Percentiles rank a stretch among this genome's conserved stretches.
Conservation (phyloP, 1,140 invertebrate genomes). For the Papilio machaon region DNA sequence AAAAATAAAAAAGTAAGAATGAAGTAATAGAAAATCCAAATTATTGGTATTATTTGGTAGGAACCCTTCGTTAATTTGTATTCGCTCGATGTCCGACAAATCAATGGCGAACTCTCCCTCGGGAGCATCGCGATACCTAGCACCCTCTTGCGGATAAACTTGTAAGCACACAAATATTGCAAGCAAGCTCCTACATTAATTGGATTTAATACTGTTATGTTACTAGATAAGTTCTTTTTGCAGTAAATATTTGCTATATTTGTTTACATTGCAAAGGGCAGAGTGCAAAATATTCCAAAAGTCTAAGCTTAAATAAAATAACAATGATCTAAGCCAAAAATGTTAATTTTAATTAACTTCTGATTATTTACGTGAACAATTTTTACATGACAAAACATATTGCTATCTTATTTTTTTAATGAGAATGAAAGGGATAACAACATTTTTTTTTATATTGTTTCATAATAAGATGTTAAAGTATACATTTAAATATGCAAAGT, state of each 20-base stretch:
- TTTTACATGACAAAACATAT: too few relatives aligned
- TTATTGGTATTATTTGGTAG: conserved; percentile 19
- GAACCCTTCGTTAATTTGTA: conserved; percentile 2
- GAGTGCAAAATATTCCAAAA: background rate
- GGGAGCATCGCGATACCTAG: conserved; percentile 24
- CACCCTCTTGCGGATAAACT: conserved; percentile 32
- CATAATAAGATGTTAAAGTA: background rate
- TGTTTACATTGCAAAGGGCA: background rate
- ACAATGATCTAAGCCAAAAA: background rate
- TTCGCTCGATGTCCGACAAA: conserved; percentile 30
- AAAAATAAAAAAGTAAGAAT: background rate
- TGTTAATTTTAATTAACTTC: background rate
- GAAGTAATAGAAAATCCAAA: background rate
- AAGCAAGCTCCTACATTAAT: conserved; percentile 29
- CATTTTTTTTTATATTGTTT: background rate
- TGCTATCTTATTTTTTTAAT: too few relatives aligned
- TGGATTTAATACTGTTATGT: conserved; percentile 38
- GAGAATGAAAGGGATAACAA: background rate
- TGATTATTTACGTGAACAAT: too few relatives aligned
- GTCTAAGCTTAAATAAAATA: too few relatives aligned
- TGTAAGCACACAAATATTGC: conserved; percentile 37
- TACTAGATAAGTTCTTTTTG: conserved; percentile 16
- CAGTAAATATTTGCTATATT: conserved; percentile 27
- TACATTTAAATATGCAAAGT: background rate
- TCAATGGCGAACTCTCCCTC: conserved; percentile 30